These are phyloP conservation scores for Tauraco hartlaubi DNA, from an alignment of 2,797 vertebrate genomes.

Conservation along the genomic window DNA sequence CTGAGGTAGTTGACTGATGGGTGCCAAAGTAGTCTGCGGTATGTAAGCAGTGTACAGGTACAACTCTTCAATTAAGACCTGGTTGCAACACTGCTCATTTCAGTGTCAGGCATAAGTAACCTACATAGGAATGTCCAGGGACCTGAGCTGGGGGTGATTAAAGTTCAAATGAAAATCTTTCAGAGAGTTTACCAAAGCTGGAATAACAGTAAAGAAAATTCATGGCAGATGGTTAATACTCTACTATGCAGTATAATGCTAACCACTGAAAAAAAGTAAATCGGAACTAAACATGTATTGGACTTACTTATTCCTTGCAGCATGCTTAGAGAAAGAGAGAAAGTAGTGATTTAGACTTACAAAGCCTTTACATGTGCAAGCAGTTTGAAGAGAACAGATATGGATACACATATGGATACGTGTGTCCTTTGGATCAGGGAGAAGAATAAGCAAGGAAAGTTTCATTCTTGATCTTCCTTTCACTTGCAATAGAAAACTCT, in stretches of 20 bases:
- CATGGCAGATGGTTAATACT: neutral
- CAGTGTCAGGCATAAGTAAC: neutral
- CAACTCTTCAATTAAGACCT: neutral
- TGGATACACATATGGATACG: neutral
- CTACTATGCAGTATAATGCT: neutral
- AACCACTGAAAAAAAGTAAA: neutral
- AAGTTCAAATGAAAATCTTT: neutral
- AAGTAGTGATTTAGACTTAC: neutral
- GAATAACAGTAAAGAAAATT: conserved; percentile 15
- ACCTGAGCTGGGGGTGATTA: neutral
- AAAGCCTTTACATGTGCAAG: neutral
- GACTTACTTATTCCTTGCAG: neutral
- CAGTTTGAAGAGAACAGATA: neutral
- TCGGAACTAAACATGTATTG: neutral
- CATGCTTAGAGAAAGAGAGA: neutral
- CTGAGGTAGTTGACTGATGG: neutral
- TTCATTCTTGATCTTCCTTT: neutral
- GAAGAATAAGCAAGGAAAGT: neutral
- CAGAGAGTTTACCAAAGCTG: conserved; percentile 7
- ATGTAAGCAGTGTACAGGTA: neutral
- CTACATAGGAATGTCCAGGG: neutral
- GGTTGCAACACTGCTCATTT: neutral
- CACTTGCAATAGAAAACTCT: neutral
- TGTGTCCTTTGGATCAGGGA: neutral
- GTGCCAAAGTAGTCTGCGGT: neutral